phyloP scores from a whole-genome alignment of 1,140 invertebrate species.

The Caenorhabditis elegans region WBcel235 BX284605.5:14005501-14006000 shows the following conservation, averaged over 20 bases:
- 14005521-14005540: no score
- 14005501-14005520: neutral
- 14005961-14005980: no score
- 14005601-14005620: neutral
- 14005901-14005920: conserved; percentile 38
- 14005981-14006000: no score
- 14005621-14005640: neutral
- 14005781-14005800: conserved; percentile 35
- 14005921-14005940: neutral
- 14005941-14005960: neutral
- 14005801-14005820: conserved; percentile 34
- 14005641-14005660: neutral
- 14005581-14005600: conserved; percentile 7
- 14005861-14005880: conserved; percentile 31
- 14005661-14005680: neutral
- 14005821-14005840: conserved; percentile 24
- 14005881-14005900: conserved; percentile 34
- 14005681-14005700: neutral
- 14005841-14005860: conserved; percentile 31
- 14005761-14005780: conserved; percentile 42
- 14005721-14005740: neutral
- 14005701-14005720: neutral
- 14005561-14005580: neutral
- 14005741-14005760: neutral
- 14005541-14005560: neutral